These are phyloP conservation scores for Cossypha dichroa DNA, from an alignment of 2,797 vertebrate genomes.

Conservation along the genomic window DNA sequence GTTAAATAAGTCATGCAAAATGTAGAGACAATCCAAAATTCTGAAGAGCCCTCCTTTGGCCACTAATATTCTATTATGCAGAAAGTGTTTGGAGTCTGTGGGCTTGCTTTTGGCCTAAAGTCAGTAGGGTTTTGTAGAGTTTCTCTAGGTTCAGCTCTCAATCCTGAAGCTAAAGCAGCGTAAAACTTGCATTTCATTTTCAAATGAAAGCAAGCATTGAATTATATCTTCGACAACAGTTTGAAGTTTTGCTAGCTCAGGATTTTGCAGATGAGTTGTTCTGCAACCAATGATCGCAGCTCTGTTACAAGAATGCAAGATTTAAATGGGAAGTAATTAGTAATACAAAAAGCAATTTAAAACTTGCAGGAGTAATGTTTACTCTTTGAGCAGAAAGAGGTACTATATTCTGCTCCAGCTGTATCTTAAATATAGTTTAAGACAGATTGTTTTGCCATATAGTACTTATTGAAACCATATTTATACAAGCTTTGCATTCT, in stretches of 20 bases:
- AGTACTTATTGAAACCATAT: background rate
- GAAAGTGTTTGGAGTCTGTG: background rate
- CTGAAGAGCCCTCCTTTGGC: background rate
- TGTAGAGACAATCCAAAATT: background rate
- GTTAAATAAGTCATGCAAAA: background rate
- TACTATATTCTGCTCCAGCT: background rate
- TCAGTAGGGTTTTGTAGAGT: background rate
- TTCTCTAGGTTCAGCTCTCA: background rate
- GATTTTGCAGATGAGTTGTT: conserved; percentile 37
- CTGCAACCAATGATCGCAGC: background rate
- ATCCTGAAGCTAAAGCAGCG: background rate
- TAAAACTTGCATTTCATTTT: background rate
- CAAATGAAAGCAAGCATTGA: background rate
- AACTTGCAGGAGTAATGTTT: background rate
- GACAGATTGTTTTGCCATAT: background rate
- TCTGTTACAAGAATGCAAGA: background rate
- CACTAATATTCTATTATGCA: background rate
- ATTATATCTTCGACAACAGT: conserved; percentile 11
- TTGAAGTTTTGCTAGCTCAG: conserved; percentile 35
- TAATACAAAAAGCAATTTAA: background rate
- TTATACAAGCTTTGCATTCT: background rate
- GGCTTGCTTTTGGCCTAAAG: background rate
- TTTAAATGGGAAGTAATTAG: background rate
- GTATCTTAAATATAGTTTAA: background rate
- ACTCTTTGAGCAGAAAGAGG: background rate